phyloP scores from a whole-genome alignment of 64 coral and sea anemone species.

The Montipora foliosa region DNA sequence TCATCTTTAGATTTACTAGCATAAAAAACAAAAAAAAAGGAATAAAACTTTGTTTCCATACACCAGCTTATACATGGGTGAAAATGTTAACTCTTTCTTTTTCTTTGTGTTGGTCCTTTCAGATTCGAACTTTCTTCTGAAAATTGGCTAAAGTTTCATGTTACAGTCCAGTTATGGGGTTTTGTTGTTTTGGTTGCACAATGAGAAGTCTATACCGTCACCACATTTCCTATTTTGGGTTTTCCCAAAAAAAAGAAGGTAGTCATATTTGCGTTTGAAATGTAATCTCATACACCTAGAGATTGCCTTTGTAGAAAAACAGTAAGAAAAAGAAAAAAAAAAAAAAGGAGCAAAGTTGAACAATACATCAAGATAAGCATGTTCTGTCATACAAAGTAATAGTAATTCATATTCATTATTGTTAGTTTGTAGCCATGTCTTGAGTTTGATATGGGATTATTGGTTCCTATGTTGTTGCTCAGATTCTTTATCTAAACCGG shows the following conservation, averaged over 20 bases:
- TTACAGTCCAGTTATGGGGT: background rate
- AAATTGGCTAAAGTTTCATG: background rate
- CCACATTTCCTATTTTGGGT: background rate
- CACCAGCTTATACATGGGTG: background rate
- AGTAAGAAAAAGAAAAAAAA: background rate
- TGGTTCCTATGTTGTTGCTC: background rate
- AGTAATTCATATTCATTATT: background rate
- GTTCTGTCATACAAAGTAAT: conserved; percentile 2
- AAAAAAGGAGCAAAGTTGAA: background rate
- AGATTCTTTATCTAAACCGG: background rate
- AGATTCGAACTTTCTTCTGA: background rate
- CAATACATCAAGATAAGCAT: background rate
- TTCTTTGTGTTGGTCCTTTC: background rate
- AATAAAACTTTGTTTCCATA: background rate
- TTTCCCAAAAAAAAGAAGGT: background rate
- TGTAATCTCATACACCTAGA: background rate
- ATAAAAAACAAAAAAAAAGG: background rate
- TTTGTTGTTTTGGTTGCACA: background rate
- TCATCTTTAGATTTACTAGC: background rate
- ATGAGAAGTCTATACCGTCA: background rate
- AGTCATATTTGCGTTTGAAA: background rate
- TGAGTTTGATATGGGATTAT: background rate
- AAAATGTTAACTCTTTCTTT: background rate
- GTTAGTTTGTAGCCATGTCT: background rate
- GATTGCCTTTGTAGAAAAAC: background rate